Base-by-base conservation (phyloP, 2,888 invertebrate species). In the Junonia oenone region DNA sequence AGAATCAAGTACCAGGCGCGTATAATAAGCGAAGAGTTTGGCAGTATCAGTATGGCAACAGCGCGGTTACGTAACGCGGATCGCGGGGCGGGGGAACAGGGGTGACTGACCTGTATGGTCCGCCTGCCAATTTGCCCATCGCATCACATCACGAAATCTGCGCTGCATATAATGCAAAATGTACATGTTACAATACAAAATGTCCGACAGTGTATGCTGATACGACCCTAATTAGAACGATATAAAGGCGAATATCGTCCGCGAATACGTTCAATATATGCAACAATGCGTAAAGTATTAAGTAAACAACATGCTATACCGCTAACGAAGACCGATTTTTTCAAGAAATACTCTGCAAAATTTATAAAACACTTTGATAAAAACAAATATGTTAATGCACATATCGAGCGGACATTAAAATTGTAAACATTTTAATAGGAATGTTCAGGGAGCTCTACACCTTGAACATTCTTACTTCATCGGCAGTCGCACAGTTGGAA, bases 61-160 rank as follows among this genome's bases (percentile, higher is more conserved):
- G 72, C 75, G 81, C 76, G 71, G 63, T 87, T 86, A 83, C 81
- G 83, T 81, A 85, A 86, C 63, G 55, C 37, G 73, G 61, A 72
- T 74, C 68, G 67, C 65, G 76, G 72, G 65, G 73, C 63, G 70
- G 59, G 59, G 65, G 63, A 65, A 65, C 50, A 64, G 71, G n/a
- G 73, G 89, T 86, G 73, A 83, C 64, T 84, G 89, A 89, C 87
- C 89, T 73, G 83, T 70, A 78, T 79, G 81, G 84, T 77, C 80
- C 76, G 83, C 68, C 68, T 80, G 87, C 89, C 89, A 90, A 90
- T 88, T 87, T 86, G 83, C 81, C 77, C 75, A 85, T 82, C 82
- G 83, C 81, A 84, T 78, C 81, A 79, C 78, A 82, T 80, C 81
- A 82, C 82, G 77, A 83, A 84, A 84, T 81, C 79, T 76, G 71